Base-by-base conservation (phyloP, 2,797 vertebrate genomes). In the Danio jaintianensis region DNA sequence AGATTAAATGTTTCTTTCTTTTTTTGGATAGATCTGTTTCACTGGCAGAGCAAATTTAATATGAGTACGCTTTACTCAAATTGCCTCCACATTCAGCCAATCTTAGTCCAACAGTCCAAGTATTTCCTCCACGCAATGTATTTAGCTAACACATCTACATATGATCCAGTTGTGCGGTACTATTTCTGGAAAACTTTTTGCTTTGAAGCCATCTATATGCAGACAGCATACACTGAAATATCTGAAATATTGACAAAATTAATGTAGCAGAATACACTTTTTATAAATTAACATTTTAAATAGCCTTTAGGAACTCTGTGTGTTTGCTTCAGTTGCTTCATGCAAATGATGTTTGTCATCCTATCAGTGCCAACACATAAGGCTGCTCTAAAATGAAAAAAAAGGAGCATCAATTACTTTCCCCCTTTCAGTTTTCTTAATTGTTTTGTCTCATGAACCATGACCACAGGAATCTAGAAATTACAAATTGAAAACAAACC, bases 371-470 rank as follows among this genome's bases (percentile, higher is more conserved):
- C 20, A 52, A 63, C 58, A 53, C 36, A 71, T 43, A 40, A 61
- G 58, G 55, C 29, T 79, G 38, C 16, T 55, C 43, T 63, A 43
- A 55, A 72, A 73, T 73, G 61, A 20, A 73, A 73, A 29, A 29
- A 29, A n/a, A n/a, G 59, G 50, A 38, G 69, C 40, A 80, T 73
- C 59, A 80, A 66, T 64, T 38, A 56, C 40, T 63, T 43, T 22
- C 59, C 13, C n/a, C 8, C 59, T 47, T 29, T 29, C 59, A 36
- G 48, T 72, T 80, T 64, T 72, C 69, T 53, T 73, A 80, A 73
- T 82, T 79, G 15, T 73, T 74, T 78, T 74, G 13, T 79, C 36
- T 20, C 29, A 13, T 63, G 52, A 79, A 75, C 55, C 55, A 43
- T 62, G 62, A 18, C 55, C 58, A 55, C 16, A 2, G 18, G 36